Percentiles rank a stretch among this genome's conserved stretches.
phyloP scores from a whole-genome alignment of 1,140 invertebrate genomes.

The Diuraphis noxia region DNA sequence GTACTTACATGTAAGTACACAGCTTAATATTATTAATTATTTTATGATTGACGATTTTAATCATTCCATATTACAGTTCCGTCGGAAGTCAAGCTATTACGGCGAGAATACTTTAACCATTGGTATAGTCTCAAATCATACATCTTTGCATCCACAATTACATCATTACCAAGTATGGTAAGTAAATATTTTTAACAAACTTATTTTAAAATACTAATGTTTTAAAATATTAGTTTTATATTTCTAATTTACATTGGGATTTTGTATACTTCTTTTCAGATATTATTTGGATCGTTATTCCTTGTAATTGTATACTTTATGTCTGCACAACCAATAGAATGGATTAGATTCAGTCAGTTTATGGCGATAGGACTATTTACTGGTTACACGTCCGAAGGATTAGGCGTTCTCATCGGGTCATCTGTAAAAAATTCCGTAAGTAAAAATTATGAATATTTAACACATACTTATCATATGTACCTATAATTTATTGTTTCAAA shows the following conservation, averaged over 20 bases:
- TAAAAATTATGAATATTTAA: constrained; percentile 58
- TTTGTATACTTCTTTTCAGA: constrained; percentile 57
- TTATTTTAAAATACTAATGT: too few species aligned
- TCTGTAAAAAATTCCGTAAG: constrained; percentile 73
- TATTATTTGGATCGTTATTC: constrained; percentile 60
- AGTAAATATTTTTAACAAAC: constrained; percentile 51
- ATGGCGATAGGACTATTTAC: constrained; percentile 70
- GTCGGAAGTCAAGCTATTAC: constrained; percentile 69
- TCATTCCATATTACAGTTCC: constrained; percentile 66
- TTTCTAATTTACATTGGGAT: background rate
- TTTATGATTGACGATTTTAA: background rate
- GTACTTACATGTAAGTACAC: constrained; percentile 64
- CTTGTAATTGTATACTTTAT: constrained; percentile 60
- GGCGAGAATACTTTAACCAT: constrained; percentile 75
- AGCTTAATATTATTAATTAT: background rate
- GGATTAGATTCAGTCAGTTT: constrained; percentile 65
- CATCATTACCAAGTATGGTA: constrained; percentile 69
- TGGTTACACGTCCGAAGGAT: constrained; percentile 74
- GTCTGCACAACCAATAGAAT: constrained; percentile 61
- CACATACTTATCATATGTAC: background rate
- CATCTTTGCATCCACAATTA: constrained; percentile 76
- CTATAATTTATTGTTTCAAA: background rate
- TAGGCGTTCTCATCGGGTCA: constrained; percentile 73
- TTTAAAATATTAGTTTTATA: background rate
- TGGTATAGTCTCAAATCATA: constrained; percentile 79